Evolutionary conservation across 2,113 vertebrate species (phyloP).

Genomic region (Phalacrocorax carbo): DNA sequence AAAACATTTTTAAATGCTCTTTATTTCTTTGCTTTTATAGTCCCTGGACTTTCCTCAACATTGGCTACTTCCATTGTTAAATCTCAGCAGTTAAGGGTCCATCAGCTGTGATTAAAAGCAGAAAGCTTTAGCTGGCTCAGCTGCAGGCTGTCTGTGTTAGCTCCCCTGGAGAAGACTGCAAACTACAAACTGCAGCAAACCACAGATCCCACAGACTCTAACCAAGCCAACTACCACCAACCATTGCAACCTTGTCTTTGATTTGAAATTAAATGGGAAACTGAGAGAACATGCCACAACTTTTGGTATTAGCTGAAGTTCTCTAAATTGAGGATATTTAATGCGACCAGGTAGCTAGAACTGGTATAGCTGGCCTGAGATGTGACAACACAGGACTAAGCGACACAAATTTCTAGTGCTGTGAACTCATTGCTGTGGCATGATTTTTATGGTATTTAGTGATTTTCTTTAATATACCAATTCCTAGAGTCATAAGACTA

Average conservation of each 20-base stretch:
- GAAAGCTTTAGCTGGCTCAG: slow-evolving; percentile 3
- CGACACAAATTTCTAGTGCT: neutral
- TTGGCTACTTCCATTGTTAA: neutral
- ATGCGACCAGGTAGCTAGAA: neutral
- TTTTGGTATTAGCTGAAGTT: neutral
- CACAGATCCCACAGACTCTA: neutral
- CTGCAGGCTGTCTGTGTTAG: neutral
- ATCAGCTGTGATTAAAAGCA: slow-evolving; percentile 54
- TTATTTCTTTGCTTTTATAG: slow-evolving; percentile 22
- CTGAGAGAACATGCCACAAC: neutral
- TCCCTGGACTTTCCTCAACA: neutral
- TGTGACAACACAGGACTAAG: neutral
- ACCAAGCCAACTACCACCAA: neutral
- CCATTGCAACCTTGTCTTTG: neutral
- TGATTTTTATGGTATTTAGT: neutral
- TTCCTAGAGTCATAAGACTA: neutral
- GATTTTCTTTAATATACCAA: neutral
- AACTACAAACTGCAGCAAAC: slow-evolving; percentile 5
- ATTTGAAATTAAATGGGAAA: neutral
- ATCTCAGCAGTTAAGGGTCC: slow-evolving; percentile 14
- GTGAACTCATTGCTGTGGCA: neutral
- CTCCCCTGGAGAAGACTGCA: neutral
- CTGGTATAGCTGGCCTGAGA: neutral
- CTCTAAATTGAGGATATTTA: neutral
- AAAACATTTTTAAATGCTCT: neutral